Conservation (phyloP, 2,888 invertebrate species). For the Sarcophaga rosellei region DNA sequence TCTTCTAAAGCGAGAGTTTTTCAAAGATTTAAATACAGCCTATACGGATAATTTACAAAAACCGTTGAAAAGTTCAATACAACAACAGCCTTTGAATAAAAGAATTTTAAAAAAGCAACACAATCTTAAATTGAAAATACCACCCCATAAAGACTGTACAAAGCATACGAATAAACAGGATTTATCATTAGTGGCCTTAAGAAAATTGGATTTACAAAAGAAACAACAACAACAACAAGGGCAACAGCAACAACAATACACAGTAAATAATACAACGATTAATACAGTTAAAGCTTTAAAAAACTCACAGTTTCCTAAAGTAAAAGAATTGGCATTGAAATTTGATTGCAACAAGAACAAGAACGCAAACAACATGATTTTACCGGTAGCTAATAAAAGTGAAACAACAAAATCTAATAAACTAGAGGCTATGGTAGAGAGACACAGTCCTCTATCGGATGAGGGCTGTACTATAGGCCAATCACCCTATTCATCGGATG, state of each 20-base stretch:
- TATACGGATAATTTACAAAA: neutral
- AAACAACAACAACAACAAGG: slow-evolving; percentile 33
- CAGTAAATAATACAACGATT: neutral
- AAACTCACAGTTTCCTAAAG: slow-evolving; percentile 61
- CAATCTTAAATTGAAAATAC: slow-evolving; percentile 64
- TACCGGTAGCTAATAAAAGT: slow-evolving; percentile 61
- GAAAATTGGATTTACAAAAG: slow-evolving; percentile 68
- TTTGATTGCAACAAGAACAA: slow-evolving; percentile 72
- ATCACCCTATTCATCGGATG: slow-evolving; percentile 79
- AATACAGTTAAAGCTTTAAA: neutral
- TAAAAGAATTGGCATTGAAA: slow-evolving; percentile 73
- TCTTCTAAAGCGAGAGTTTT: slow-evolving; percentile 74
- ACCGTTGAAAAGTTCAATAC: slow-evolving; percentile 4
- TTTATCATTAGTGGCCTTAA: slow-evolving; percentile 63
- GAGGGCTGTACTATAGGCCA: slow-evolving; percentile 79
- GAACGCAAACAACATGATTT: slow-evolving; percentile 71
- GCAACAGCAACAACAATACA: neutral
- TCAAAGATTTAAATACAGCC: slow-evolving; percentile 70
- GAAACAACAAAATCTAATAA: slow-evolving; percentile 63
- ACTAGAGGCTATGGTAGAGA: slow-evolving; percentile 68
- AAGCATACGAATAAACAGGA: slow-evolving; percentile 31
- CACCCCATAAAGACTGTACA: slow-evolving; percentile 41
- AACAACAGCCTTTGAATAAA: slow-evolving; percentile 33
- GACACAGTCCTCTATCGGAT: slow-evolving; percentile 76
- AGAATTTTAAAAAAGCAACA: slow-evolving; percentile 58